These are phyloP conservation scores for Aptenodytes forsteri DNA, from an alignment of 2,113 vertebrate species.

Conservation along the genomic window DNA sequence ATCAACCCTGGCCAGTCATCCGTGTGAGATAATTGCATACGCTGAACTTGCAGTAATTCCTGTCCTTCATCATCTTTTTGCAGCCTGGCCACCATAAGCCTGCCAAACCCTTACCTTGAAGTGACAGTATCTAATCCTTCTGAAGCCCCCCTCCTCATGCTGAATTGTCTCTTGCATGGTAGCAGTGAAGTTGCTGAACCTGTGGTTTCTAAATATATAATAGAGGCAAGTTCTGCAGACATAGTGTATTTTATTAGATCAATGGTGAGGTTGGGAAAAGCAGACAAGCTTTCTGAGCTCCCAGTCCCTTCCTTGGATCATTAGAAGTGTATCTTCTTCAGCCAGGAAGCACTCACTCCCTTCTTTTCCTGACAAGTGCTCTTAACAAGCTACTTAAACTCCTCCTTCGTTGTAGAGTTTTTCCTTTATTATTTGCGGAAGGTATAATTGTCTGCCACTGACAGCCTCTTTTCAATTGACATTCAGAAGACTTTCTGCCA, in stretches of 20 bases:
- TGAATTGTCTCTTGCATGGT: neutral
- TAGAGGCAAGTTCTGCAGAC: neutral
- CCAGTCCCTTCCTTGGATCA: neutral
- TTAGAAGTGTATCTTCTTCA: neutral
- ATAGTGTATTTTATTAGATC: neutral
- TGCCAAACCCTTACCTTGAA: neutral
- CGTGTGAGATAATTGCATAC: neutral
- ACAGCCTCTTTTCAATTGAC: neutral
- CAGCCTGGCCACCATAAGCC: neutral
- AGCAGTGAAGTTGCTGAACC: neutral
- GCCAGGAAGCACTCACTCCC: neutral
- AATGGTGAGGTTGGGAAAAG: neutral
- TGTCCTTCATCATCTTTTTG: neutral
- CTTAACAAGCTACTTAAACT: neutral
- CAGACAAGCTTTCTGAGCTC: neutral
- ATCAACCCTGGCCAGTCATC: neutral
- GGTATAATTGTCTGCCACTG: neutral
- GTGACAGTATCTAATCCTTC: neutral
- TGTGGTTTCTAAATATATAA: neutral
- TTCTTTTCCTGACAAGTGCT: neutral
- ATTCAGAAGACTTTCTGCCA: conserved; percentile 8
- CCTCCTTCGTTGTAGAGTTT: neutral
- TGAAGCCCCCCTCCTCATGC: neutral
- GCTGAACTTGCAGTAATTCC: neutral
- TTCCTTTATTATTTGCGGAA: neutral